Conservation (phyloP, 2,113 vertebrate genomes). For the Osmerus mordax region DNA sequence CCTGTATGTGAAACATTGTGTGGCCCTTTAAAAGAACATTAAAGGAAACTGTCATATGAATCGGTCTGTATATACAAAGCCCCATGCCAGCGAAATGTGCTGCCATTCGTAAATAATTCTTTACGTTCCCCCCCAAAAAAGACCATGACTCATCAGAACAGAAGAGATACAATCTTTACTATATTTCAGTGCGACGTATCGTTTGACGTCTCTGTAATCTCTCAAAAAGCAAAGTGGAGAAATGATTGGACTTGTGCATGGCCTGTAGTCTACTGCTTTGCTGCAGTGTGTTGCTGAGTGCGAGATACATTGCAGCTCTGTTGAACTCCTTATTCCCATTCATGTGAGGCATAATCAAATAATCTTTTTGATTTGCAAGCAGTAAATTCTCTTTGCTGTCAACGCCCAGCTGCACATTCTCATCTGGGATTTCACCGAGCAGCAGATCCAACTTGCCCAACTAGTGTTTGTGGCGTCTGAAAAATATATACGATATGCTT, state of each 20-base stretch:
- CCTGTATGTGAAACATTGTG: too few species aligned
- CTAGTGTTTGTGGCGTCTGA: too few species aligned
- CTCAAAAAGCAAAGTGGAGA: constrained; percentile 19
- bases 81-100: too few species aligned
- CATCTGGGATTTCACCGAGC: constrained; percentile 8
- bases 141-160: constrained; percentile 16
- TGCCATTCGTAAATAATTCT: too few species aligned
- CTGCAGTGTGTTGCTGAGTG: constrained; percentile 45
- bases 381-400: constrained; percentile 53
- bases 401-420: constrained; percentile 28
- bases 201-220: constrained; percentile 26
- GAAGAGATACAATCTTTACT: constrained; percentile 25
- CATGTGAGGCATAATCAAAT: constrained; percentile 52
- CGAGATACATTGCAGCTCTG: constrained; percentile 22
- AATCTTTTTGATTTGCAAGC: constrained; percentile 59
- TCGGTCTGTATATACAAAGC: not conserved
- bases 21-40: not conserved
- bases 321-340: constrained; percentile 41
- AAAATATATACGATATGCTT: too few species aligned
- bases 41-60: not conserved
- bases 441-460: too few species aligned
- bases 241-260: constrained; percentile 47
- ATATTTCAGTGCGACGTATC: constrained; percentile 28
- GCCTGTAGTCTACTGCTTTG: constrained; percentile 38
- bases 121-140: constrained; percentile 1